These are phyloP conservation scores for Pelecanoides urinatrix DNA, from an alignment of 2,113 vertebrate species.

Conservation along the genomic window DNA sequence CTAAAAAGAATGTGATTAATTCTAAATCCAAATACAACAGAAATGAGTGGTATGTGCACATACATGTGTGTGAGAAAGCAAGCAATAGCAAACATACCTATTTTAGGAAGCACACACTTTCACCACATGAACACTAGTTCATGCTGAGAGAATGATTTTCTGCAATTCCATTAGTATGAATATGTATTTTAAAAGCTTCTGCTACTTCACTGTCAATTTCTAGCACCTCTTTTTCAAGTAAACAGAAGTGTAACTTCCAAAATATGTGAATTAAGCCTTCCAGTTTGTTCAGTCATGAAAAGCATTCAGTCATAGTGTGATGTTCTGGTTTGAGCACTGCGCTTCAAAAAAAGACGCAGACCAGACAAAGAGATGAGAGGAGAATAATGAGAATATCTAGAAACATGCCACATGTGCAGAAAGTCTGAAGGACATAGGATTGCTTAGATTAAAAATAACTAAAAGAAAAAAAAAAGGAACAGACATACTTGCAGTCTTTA, in stretches of 20 bases:
- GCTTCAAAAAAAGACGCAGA: not conserved
- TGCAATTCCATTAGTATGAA: not conserved
- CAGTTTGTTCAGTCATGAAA: not conserved
- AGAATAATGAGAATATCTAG: not conserved
- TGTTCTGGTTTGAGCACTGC: not conserved
- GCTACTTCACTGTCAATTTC: not conserved
- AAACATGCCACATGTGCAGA: not conserved
- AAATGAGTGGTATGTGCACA: not conserved
- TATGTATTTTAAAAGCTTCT: not conserved
- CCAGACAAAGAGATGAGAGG: not conserved
- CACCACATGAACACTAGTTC: not conserved
- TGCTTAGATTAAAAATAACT: not conserved
- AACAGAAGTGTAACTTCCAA: not conserved
- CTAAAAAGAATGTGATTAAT: not conserved
- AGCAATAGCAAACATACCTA: not conserved
- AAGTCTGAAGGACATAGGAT: not conserved
- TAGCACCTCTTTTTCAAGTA: not conserved
- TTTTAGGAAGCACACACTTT: not conserved
- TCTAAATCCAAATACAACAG: not conserved
- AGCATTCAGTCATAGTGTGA: not conserved
- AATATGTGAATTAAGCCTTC: not conserved
- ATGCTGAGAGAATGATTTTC: not conserved
- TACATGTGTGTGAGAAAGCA: not conserved
- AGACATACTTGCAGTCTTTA: not conserved
- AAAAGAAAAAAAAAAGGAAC: not conserved